Conservation (phyloP, 1,140 invertebrate genomes). For the Ericerus pela region DNA sequence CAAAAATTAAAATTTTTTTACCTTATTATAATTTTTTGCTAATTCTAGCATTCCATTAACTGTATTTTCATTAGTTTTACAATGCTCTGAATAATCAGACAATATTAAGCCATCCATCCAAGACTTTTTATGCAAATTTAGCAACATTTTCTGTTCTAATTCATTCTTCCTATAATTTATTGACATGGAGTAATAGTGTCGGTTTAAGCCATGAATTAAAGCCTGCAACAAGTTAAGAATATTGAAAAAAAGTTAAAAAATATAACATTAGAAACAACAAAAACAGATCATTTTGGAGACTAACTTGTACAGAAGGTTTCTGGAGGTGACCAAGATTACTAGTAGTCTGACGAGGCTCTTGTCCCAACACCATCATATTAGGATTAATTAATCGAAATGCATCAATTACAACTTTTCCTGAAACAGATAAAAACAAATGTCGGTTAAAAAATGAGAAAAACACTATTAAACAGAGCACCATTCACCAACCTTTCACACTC, state of each 20-base stretch:
- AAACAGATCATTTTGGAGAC: too few relatives aligned
- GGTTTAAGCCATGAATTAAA: constrained; percentile 93
- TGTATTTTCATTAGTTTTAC: constrained; percentile 76
- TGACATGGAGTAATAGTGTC: constrained; percentile 99
- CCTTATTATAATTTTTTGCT: constrained; percentile 97
- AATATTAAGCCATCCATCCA: constrained; percentile 98
- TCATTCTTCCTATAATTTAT: constrained; percentile 99
- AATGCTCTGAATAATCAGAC: constrained; percentile 89
- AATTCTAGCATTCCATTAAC: constrained; percentile 93
- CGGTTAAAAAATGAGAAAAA: not conserved
- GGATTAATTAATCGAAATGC: constrained; percentile 95
- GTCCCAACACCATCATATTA: constrained; percentile 96
- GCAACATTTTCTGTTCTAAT: constrained; percentile 96
- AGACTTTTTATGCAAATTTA: constrained; percentile 97
- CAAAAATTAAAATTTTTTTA: too few relatives aligned
- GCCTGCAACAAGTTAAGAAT: constrained; percentile 65
- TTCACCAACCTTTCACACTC: constrained; percentile 84
- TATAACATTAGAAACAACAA: too few relatives aligned
- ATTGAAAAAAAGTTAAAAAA: too few relatives aligned
- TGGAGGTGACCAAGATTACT: constrained; percentile 97
- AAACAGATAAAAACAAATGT: constrained; percentile 15
- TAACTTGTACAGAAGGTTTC: constrained; percentile 88
- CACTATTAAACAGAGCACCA: too few relatives aligned
- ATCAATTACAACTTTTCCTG: constrained; percentile 83
- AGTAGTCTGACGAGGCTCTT: constrained; percentile 97